Percentiles rank a stretch among this genome's conserved stretches.
These are phyloP conservation scores for Heterohyrax brucei DNA, from an alignment of 2,797 vertebrate species.

Conservation along the genomic window DNA sequence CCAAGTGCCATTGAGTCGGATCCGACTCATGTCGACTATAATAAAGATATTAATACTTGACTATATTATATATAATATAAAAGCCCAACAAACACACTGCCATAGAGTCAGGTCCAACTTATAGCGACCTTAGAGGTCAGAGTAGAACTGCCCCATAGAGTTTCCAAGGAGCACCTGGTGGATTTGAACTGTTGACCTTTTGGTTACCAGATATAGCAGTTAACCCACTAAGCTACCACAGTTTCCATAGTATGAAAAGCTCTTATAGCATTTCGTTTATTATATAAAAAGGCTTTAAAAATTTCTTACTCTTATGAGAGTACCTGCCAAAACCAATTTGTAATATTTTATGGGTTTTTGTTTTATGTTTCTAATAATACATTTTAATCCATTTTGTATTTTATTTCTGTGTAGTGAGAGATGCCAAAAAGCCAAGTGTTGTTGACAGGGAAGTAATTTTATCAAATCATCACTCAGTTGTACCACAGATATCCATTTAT, in stretches of 20 bases:
- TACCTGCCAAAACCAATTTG: neutral
- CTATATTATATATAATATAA: no score
- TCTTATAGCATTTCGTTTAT: neutral
- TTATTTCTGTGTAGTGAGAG: neutral
- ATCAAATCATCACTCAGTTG: neutral
- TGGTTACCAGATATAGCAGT: no score
- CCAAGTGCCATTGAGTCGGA: no score
- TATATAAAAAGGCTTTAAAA: slow-evolving; percentile 1
- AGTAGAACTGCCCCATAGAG: no score
- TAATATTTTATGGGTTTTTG: neutral
- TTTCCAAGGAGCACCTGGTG: no score
- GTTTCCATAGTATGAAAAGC: neutral
- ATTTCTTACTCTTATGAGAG: neutral
- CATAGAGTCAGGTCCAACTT: no score
- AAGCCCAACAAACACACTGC: no score
- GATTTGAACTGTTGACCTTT: no score
- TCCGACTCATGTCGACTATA: no score
- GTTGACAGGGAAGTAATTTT: neutral
- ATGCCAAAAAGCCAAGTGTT: no score
- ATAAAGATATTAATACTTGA: neutral
- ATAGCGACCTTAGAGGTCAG: no score
- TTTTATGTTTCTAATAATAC: neutral
- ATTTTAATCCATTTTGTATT: neutral
- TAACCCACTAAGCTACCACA: no score
- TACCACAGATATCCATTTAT: neutral